Evolutionary conservation across 2,888 invertebrate species (phyloP), one percentile per base, ranked within the genome.

Genomic region (Lathronympha strigana): DNA sequence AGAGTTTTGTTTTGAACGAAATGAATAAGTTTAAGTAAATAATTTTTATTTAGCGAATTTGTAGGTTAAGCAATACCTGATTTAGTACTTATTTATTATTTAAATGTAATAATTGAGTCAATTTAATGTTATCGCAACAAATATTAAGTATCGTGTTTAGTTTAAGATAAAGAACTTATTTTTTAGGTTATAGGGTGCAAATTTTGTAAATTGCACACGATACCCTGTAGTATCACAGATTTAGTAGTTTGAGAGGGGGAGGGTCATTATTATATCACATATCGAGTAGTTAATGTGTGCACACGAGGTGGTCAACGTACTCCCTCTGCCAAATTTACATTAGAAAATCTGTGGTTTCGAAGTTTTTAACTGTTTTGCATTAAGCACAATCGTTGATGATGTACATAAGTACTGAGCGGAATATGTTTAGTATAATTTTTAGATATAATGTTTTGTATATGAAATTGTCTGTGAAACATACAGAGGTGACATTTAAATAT

Each of bases 61-160:
- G 6, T 57, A 54, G 15, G 5, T n/a, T 54, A 57, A 57, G 57
- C 19, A 45, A 45, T 57, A 21, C 40, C 50, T 57, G 63, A 63
- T 33, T 38, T 50, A 49, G 63, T 63, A 63, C 50, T 63, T 63
- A 63, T 63, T 63, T 63, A 63, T 62, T 38, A 17, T 21, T 21
- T 31, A 15, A 28, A 28, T 49, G 49, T 15, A 23, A 49, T n/a
- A 25, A 60, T 17, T 25, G 33, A 31, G 53, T 45, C 51, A 36
- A 50, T 61, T 61, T 9, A 11, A 33, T 33, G 11, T 1, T 21
- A 43, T 21, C 11, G 11, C 21, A 19, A 43, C 43, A 45, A 45
- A 25, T 54, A 8, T 49, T 33, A 47, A 45, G 21, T 8, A 2
- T 33, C 40, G 47, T 23, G 23, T 47, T n/a, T 47, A 13, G 13